These are phyloP conservation scores for Brenthis daphne DNA, from an alignment of 2,888 invertebrate genomes.

Conservation along the genomic window DNA sequence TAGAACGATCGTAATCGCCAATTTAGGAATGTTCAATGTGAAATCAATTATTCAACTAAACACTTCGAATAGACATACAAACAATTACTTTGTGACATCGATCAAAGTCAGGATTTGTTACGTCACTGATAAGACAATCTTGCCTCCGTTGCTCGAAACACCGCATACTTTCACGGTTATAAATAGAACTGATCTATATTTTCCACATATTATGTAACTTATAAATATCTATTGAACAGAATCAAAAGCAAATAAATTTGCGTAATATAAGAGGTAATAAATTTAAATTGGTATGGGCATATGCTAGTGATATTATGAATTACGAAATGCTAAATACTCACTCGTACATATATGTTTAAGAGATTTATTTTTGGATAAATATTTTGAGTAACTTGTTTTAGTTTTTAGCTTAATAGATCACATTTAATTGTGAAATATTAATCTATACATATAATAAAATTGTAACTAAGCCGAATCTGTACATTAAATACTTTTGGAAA, in stretches of 20 bases:
- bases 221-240: conserved; percentile 29
- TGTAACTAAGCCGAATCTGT: too few relatives aligned
- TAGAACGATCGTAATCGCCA: conserved; percentile 11
- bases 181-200: conserved; percentile 31
- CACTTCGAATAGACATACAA: conserved; percentile 24
- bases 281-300: conserved; percentile 32
- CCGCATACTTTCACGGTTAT: conserved; percentile 30
- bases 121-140: conserved; percentile 30
- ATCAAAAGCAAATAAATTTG: conserved; percentile 31
- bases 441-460: too few relatives aligned
- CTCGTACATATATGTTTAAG: conserved; percentile 14
- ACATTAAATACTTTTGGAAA: too few relatives aligned
- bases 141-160: conserved; percentile 14
- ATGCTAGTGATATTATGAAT: conserved; percentile 32
- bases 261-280: conserved; percentile 31
- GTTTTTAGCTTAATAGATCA: conserved; percentile 12
- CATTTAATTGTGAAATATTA: background rate
- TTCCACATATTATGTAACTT: conserved; percentile 29
- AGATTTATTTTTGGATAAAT: conserved; percentile 21
- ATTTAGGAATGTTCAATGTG: conserved; percentile 19
- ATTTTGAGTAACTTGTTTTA: conserved; percentile 20
- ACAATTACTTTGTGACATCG: conserved; percentile 37
- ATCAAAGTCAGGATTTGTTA: conserved; percentile 37
- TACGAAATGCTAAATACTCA: conserved; percentile 28
- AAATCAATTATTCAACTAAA: conserved; percentile 32